Percentiles rank a stretch among this genome's conserved stretches.
Evolutionary conservation across 2,888 invertebrate genomes (phyloP).

Genomic region (Notodonta ziczac): DNA sequence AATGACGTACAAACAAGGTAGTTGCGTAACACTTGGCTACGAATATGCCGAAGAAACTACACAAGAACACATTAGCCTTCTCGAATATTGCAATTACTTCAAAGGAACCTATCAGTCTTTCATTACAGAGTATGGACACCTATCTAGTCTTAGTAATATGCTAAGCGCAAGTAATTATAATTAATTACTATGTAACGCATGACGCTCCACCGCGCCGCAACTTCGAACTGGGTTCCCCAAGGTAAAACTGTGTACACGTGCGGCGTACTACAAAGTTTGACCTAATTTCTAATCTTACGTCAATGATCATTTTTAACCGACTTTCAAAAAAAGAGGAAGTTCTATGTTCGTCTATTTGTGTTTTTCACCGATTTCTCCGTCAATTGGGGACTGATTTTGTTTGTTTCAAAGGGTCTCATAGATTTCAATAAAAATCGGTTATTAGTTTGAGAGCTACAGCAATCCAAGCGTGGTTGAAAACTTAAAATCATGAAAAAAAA

Average conservation of each 20-base stretch:
- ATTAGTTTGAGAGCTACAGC: no score
- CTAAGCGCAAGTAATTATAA: background rate
- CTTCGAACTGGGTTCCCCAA: background rate
- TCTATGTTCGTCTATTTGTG: no score
- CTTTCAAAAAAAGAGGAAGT: no score
- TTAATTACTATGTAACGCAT: background rate
- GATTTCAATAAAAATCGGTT: no score
- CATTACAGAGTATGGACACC: no score
- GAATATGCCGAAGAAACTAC: background rate
- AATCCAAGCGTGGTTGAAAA: no score
- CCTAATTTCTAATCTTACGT: background rate
- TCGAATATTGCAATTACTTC: background rate
- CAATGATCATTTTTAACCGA: background rate
- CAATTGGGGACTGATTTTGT: background rate
- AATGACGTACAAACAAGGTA: background rate
- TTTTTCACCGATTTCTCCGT: no score
- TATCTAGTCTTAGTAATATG: background rate
- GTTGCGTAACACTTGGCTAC: background rate
- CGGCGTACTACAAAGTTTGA: background rate
- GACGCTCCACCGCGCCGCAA: background rate
- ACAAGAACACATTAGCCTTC: background rate
- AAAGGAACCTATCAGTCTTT: background rate
- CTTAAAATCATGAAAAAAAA: no score
- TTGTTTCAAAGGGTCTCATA: no score
- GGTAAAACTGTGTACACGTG: background rate